phyloP scores from a whole-genome alignment of 2,888 invertebrate genomes.

The Epicampocera succincta region DNA sequence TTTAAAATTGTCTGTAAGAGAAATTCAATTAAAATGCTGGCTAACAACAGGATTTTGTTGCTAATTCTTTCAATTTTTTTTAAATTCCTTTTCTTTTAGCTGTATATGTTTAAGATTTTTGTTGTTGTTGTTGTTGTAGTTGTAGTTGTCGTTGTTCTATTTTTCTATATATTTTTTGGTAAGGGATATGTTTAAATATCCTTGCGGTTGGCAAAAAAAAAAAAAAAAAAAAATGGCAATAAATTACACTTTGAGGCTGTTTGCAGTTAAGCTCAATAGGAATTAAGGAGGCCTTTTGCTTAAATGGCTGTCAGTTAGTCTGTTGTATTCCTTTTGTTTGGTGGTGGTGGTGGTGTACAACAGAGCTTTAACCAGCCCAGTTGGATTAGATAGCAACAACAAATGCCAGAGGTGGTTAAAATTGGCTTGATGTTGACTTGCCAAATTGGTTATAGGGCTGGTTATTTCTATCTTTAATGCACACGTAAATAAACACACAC shows the following conservation, averaged over 20 bases:
- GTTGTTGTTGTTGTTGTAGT: constrained; percentile 24
- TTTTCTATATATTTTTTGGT: constrained; percentile 45
- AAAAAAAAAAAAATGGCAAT: constrained; percentile 62
- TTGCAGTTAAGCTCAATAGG: constrained; percentile 65
- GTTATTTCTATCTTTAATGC: constrained; percentile 4
- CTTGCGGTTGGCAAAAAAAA: constrained; percentile 66
- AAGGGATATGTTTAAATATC: constrained; percentile 64
- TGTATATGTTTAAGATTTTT: constrained; percentile 28
- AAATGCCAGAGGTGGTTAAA: constrained; percentile 66
- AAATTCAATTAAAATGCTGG: constrained; percentile 69
- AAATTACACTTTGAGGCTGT: constrained; percentile 67
- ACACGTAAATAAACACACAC: neutral
- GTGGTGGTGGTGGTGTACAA: constrained; percentile 50
- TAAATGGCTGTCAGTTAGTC: constrained; percentile 31
- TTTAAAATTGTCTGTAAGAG: constrained; percentile 50
- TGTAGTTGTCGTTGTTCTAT: neutral
- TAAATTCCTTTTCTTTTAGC: constrained; percentile 1
- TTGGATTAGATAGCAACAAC: constrained; percentile 61
- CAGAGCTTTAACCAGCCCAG: constrained; percentile 12
- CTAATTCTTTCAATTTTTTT: constrained; percentile 39
- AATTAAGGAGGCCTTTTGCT: constrained; percentile 58
- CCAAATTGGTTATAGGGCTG: constrained; percentile 63
- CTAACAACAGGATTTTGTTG: constrained; percentile 58
- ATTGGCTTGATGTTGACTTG: constrained; percentile 67
- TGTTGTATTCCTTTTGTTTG: constrained; percentile 6